Evolutionary conservation across 2,888 invertebrate genomes (phyloP).

Genomic region (Celastrina argiolus): DNA sequence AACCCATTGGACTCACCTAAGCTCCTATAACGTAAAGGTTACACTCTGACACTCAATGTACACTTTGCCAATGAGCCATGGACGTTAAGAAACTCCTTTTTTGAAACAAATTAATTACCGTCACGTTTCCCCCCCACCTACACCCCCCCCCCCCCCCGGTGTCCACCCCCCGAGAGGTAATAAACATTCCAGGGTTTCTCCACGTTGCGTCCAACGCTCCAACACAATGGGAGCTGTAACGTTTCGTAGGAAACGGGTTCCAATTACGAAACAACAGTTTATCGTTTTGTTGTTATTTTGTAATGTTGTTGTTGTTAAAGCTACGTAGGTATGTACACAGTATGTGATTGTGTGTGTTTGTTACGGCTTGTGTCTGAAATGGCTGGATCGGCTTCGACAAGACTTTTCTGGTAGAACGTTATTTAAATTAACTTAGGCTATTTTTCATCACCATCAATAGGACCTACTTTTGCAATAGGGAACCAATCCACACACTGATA

Average conservation of each 20-base stretch:
- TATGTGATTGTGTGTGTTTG: not conserved
- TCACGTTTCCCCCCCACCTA: not conserved
- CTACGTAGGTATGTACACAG: too few species aligned
- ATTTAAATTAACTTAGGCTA: too few species aligned
- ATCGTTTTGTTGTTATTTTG: not conserved
- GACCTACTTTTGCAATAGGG: too few species aligned
- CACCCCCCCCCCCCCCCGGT: not conserved
- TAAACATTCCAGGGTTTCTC: slow-evolving; percentile 7
- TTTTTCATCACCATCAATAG: too few species aligned
- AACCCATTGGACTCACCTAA: too few species aligned
- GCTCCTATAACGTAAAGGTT: too few species aligned
- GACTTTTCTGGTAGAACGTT: too few species aligned
- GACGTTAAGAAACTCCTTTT: not conserved
- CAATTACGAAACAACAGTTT: not conserved
- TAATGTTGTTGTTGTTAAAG: not conserved
- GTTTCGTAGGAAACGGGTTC: not conserved
- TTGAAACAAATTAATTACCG: slow-evolving; percentile 2
- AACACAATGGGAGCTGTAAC: not conserved
- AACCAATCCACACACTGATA: too few species aligned
- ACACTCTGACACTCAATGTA: not conserved
- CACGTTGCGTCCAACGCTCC: not conserved
- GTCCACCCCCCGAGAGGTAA: too few species aligned
- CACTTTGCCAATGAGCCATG: not conserved
- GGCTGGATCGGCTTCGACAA: too few species aligned
- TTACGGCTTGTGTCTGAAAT: too few species aligned